These are phyloP conservation scores for Formica selysi DNA, from an alignment of 1,140 invertebrate species.

Conservation along the genomic window DNA sequence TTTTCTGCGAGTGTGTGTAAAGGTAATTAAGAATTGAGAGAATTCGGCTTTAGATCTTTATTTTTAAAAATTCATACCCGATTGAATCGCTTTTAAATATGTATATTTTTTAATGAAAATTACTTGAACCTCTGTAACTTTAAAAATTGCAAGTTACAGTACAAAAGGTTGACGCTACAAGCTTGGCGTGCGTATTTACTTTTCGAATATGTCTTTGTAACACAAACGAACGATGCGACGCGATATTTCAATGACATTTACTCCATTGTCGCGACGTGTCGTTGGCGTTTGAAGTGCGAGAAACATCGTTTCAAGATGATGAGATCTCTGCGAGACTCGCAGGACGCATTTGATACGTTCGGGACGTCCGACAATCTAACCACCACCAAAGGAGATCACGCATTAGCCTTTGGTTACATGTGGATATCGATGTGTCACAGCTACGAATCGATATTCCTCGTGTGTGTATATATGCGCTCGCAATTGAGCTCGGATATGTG, in stretches of 20 bases:
- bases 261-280: conserved; percentile 16
- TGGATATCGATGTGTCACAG: conserved; percentile 36
- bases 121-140: not conserved
- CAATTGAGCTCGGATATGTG: conserved; percentile 35
- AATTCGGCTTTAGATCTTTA: not conserved
- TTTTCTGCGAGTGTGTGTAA: not conserved
- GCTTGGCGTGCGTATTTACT: not conserved
- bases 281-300: not conserved
- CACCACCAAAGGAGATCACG: conserved; percentile 10
- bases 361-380: conserved; percentile 36
- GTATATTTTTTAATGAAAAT: not conserved
- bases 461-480: not conserved
- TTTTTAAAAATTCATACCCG: not conserved
- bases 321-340: conserved; percentile 13
- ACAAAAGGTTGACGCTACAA: not conserved
- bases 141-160: conserved; percentile 18
- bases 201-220: conserved; percentile 14
- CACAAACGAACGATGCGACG: not conserved
- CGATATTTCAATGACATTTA: conserved; percentile 33
- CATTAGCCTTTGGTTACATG: conserved; percentile 43
- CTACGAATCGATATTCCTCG: conserved; percentile 43
- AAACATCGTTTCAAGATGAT: conserved; percentile 11
- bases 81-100: not conserved
- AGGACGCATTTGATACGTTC: conserved; percentile 15
- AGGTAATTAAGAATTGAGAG: conserved; percentile 20